Conservation (phyloP, 2,888 invertebrate species). For the Ashinkailepas kermadecensis region DNA sequence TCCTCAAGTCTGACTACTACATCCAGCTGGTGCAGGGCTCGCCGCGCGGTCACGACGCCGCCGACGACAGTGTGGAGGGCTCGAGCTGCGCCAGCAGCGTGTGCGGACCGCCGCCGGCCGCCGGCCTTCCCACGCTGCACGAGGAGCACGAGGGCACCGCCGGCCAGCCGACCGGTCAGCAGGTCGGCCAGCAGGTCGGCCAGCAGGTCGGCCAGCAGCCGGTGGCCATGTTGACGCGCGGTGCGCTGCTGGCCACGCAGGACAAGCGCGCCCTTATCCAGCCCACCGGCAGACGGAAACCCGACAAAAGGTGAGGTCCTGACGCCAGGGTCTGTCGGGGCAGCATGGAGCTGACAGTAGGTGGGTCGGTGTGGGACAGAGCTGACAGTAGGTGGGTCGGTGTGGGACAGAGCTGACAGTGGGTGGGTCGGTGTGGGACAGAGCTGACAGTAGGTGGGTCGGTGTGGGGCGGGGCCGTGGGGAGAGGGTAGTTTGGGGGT, state of each 20-base stretch:
- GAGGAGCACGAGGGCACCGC: constrained; percentile 63
- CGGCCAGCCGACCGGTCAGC: not conserved
- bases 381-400: no score
- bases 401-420: no score
- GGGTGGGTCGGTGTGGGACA: no score
- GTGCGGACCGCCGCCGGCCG: constrained; percentile 41
- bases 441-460: no score
- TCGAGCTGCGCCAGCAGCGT: constrained; percentile 22
- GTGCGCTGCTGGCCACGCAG: constrained; percentile 29
- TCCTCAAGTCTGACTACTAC: constrained; percentile 86
- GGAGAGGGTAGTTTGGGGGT: no score
- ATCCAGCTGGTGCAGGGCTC: constrained; percentile 46
- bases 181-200: no score
- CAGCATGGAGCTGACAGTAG: no score
- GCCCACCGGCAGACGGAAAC: constrained; percentile 29
- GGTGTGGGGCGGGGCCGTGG: no score
- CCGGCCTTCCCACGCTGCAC: constrained; percentile 69
- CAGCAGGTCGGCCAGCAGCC: not conserved
- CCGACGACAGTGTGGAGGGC: constrained; percentile 20
- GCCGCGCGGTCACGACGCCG: constrained; percentile 27
- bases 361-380: no score
- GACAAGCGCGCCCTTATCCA: constrained; percentile 23
- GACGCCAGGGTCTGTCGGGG: no score
- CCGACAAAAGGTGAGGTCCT: constrained; percentile 28
- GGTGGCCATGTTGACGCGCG: constrained; percentile 27